Evolutionary conservation across 1,140 invertebrate genomes (phyloP).

Genomic region (Papilio aristodemus): DNA sequence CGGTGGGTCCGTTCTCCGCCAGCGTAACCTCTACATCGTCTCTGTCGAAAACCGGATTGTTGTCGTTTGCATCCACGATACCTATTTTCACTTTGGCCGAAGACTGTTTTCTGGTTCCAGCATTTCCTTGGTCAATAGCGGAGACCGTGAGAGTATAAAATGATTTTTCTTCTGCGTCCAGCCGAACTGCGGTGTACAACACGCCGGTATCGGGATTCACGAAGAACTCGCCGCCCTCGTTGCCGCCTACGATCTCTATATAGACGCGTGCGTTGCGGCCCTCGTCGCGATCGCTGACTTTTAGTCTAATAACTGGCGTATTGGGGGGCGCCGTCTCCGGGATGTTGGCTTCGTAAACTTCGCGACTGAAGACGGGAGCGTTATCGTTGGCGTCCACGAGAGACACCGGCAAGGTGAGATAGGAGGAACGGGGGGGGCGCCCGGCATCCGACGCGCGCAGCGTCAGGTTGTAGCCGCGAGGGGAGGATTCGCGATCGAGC

Average conservation of each 20-base stretch:
- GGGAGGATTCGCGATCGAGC: slow-evolving; percentile 87
- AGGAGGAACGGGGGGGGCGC: slow-evolving; percentile 87
- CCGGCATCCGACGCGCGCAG: slow-evolving; percentile 92
- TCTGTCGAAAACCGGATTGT: slow-evolving; percentile 92
- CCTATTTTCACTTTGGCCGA: slow-evolving; percentile 94
- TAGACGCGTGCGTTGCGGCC: slow-evolving; percentile 91
- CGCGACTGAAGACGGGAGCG: slow-evolving; percentile 92
- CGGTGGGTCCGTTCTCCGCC: slow-evolving; percentile 93
- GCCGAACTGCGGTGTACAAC: slow-evolving; percentile 89
- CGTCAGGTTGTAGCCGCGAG: slow-evolving; percentile 92
- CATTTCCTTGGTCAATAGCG: slow-evolving; percentile 93
- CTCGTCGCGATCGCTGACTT: slow-evolving; percentile 91
- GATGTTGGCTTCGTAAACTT: slow-evolving; percentile 93
- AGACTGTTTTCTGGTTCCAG: slow-evolving; percentile 90
- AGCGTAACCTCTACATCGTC: slow-evolving; percentile 84
- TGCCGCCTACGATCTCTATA: slow-evolving; percentile 94
- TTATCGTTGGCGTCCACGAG: slow-evolving; percentile 92
- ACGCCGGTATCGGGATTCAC: slow-evolving; percentile 94
- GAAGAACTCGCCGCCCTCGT: slow-evolving; percentile 92
- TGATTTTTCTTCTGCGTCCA: slow-evolving; percentile 94
- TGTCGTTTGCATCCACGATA: slow-evolving; percentile 94
- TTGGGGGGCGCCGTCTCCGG: slow-evolving; percentile 93
- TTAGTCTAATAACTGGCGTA: slow-evolving; percentile 92
- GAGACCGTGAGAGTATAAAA: slow-evolving; percentile 95
- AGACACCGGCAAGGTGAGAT: slow-evolving; percentile 87